Percentiles rank a stretch among this genome's conserved stretches.
Evolutionary conservation across 2,888 invertebrate genomes (phyloP).

Genomic region (Cactoblastis cactorum): DNA sequence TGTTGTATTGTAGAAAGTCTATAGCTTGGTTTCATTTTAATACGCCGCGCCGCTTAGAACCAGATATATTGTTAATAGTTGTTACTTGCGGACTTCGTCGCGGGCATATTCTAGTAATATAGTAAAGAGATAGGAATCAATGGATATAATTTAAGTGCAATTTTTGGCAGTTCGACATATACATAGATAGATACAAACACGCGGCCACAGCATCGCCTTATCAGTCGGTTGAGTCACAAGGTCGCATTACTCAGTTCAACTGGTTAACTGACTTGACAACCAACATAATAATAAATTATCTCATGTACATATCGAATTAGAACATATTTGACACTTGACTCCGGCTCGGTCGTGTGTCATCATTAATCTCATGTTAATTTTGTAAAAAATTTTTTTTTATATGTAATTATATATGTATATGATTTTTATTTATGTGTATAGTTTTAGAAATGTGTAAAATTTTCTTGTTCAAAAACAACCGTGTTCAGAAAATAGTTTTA

Average conservation of each 20-base stretch:
- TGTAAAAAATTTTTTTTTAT: not conserved
- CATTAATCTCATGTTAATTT: not conserved
- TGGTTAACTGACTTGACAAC: slow-evolving; percentile 45
- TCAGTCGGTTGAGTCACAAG: slow-evolving; percentile 71
- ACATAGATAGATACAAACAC: slow-evolving; percentile 22
- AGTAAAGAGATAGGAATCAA: no score
- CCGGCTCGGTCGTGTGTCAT: not conserved
- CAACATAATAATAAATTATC: slow-evolving; percentile 65
- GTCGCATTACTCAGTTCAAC: slow-evolving; percentile 60
- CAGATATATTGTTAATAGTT: no score
- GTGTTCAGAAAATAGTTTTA: no score
- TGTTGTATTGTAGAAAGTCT: no score
- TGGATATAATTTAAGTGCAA: slow-evolving; percentile 19
- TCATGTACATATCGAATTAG: slow-evolving; percentile 44
- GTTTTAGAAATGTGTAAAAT: no score
- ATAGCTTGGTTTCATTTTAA: no score
- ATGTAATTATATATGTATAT: not conserved
- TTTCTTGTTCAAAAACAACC: no score
- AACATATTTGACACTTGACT: slow-evolving; percentile 28
- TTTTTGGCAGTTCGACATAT: slow-evolving; percentile 39
- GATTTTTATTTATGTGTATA: no score
- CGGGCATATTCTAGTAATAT: no score
- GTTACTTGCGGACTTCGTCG: no score
- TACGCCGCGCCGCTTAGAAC: no score
- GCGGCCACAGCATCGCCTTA: slow-evolving; percentile 48